Evolutionary conservation across 2,888 invertebrate species (phyloP).

Genomic region (Hymenopus coronatus): DNA sequence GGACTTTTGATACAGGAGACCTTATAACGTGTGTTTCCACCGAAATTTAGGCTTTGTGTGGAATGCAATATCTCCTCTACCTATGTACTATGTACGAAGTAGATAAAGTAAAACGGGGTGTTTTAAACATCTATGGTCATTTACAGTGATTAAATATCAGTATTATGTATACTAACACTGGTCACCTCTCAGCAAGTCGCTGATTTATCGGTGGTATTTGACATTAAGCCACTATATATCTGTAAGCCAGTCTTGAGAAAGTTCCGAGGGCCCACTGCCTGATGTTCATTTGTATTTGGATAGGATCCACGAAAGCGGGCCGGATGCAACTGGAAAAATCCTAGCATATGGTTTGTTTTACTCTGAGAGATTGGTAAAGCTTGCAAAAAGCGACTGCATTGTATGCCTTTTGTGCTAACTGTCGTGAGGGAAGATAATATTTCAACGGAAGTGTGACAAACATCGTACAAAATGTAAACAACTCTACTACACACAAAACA

Average conservation of each 20-base stretch:
- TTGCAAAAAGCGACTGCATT: not conserved
- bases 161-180: too few relatives aligned
- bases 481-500: not conserved
- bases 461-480: not conserved
- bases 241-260: not conserved
- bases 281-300: not conserved
- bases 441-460: not conserved
- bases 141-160: too few relatives aligned
- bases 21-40: too few relatives aligned
- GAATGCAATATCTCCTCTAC: too few relatives aligned
- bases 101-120: too few relatives aligned
- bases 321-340: not conserved
- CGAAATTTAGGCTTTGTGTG: too few relatives aligned
- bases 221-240: not conserved
- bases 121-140: too few relatives aligned
- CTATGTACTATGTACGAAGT: too few relatives aligned
- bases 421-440: not conserved
- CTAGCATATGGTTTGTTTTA: not conserved
- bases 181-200: too few relatives aligned
- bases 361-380: not conserved
- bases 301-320: not conserved
- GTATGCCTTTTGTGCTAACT: not conserved
- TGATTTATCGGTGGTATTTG: too few relatives aligned
- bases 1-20: too few relatives aligned
- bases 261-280: not conserved